Conservation (phyloP, 2,797 vertebrate genomes). For the Valencia hispanica region DNA sequence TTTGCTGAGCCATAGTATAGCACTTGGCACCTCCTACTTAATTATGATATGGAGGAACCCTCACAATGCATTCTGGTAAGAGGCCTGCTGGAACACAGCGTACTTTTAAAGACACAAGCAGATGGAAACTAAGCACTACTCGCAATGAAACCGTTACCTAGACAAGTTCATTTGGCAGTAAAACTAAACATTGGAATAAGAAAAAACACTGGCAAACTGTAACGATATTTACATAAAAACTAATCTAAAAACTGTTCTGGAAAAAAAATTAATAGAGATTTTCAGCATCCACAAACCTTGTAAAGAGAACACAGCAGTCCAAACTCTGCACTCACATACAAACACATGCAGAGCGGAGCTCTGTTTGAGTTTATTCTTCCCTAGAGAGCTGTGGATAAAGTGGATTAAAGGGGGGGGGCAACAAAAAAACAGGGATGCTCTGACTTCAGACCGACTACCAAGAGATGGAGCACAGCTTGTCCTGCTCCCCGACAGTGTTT, state of each 20-base stretch:
- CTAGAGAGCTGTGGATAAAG: slow-evolving; percentile 38
- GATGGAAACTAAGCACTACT: slow-evolving; percentile 17
- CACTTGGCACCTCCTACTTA: slow-evolving; percentile 47
- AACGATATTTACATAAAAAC: background rate
- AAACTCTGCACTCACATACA: slow-evolving; percentile 20
- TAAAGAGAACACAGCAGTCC: background rate
- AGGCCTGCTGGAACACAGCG: slow-evolving; percentile 45
- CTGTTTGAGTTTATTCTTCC: slow-evolving; percentile 15
- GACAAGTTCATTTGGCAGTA: slow-evolving; percentile 1
- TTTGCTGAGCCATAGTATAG: slow-evolving; percentile 30
- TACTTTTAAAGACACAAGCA: slow-evolving; percentile 37
- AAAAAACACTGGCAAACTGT: background rate
- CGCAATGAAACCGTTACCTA: background rate
- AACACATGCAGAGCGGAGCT: slow-evolving; percentile 3
- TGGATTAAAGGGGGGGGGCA: slow-evolving; percentile 54
- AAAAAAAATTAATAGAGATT: slow-evolving; percentile 11
- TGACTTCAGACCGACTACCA: slow-evolving; percentile 39
- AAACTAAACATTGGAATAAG: background rate
- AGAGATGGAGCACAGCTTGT: slow-evolving; percentile 73
- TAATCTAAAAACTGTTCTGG: slow-evolving; percentile 18
- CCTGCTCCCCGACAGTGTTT: slow-evolving; percentile 59
- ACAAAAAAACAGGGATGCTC: slow-evolving; percentile 40
- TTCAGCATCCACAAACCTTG: slow-evolving; percentile 7
- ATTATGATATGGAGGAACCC: slow-evolving; percentile 39
- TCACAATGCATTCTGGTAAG: slow-evolving; percentile 36